Percentiles rank a stretch among this genome's conserved stretches.
Conservation (phyloP, 2,888 invertebrate species). For the Halictus ligatus region DNA sequence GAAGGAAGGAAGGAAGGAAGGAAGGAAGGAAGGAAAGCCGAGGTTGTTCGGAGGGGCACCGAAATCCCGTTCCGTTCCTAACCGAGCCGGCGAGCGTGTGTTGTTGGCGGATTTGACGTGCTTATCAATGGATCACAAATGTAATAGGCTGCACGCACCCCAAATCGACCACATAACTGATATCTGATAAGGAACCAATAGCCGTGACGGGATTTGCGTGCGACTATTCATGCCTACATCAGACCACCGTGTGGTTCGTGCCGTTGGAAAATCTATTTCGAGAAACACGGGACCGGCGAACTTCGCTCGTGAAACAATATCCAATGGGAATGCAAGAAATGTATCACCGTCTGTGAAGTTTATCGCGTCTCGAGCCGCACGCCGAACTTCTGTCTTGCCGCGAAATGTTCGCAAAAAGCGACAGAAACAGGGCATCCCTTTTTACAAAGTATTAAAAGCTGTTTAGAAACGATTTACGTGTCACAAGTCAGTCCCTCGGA, state of each 20-base stretch:
- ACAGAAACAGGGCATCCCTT: neutral
- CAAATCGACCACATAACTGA: conserved; percentile 77
- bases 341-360: neutral
- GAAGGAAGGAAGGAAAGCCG: conserved; percentile 14
- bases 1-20: conserved; percentile 19
- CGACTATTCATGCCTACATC: conserved; percentile 50
- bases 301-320: conserved; percentile 10
- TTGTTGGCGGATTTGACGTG: conserved; percentile 80
- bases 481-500: too few species aligned
- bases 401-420: neutral
- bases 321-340: conserved; percentile 13
- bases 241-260: conserved; percentile 28
- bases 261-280: conserved; percentile 36
- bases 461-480: too few species aligned
- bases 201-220: conserved; percentile 66
- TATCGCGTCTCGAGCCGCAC: neutral
- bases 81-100: conserved; percentile 64
- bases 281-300: conserved; percentile 29
- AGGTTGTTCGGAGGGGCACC: conserved; percentile 51
- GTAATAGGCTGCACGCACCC: conserved; percentile 80
- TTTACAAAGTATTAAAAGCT: neutral
- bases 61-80: conserved; percentile 62
- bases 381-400: neutral
- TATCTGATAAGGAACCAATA: conserved; percentile 77
- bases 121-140: conserved; percentile 81